A percentile compares a stretch with the other conserved stretches of the same genome.
These are phyloP conservation scores for Scomber colias DNA, from an alignment of 2,113 vertebrate species.

Conservation along the genomic window DNA sequence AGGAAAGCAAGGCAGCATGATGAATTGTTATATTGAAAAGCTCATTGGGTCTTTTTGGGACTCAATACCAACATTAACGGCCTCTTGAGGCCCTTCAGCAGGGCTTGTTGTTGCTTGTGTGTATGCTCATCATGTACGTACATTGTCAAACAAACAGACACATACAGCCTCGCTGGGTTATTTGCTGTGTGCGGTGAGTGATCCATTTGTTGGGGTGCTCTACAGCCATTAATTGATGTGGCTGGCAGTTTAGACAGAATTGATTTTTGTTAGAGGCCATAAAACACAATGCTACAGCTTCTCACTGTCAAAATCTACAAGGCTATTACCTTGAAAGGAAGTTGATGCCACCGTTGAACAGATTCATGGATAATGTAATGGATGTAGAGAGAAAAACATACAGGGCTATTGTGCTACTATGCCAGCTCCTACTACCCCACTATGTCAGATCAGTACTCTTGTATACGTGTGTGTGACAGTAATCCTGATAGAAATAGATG, in stretches of 20 bases:
- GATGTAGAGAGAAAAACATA: slow-evolving; percentile 16
- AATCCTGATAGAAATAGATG: not conserved
- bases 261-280: slow-evolving; percentile 61
- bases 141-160: slow-evolving; percentile 1
- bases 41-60: slow-evolving; percentile 5
- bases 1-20: not conserved
- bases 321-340: slow-evolving; percentile 57
- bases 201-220: slow-evolving; percentile 40
- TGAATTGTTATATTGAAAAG: not conserved
- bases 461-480: not conserved
- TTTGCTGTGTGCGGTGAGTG: slow-evolving; percentile 47
- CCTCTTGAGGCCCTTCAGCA: not conserved
- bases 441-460: not conserved
- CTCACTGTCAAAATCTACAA: slow-evolving; percentile 56
- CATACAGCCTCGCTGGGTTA: not conserved
- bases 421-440: not conserved
- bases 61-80: not conserved
- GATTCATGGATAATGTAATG: slow-evolving; percentile 33
- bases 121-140: not conserved
- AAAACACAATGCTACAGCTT: slow-evolving; percentile 59
- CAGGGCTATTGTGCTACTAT: not conserved
- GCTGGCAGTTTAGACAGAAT: slow-evolving; percentile 60
- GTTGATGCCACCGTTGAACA: slow-evolving; percentile 34
- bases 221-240: slow-evolving; percentile 56
- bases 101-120: not conserved